Evolutionary conservation across 2,113 vertebrate genomes (phyloP).

Genomic region (Oryzias celebensis): DNA sequence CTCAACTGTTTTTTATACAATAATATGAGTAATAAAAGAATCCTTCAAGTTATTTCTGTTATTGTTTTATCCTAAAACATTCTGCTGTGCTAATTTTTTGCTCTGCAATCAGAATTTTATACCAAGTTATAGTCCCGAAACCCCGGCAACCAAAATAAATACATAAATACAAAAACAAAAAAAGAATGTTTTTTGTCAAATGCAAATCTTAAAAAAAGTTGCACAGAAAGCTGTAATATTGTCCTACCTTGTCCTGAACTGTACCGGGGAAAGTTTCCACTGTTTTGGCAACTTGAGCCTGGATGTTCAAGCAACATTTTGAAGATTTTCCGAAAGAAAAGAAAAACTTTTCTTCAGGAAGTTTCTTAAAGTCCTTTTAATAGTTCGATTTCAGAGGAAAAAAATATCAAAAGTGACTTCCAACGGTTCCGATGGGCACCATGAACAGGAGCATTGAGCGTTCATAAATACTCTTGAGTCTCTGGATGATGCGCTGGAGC

Average conservation of each 20-base stretch:
- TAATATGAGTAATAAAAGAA: not conserved
- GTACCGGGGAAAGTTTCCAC: slow-evolving; percentile 77
- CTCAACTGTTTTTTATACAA: too few relatives aligned
- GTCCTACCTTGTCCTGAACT: slow-evolving; percentile 78
- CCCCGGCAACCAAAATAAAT: not conserved
- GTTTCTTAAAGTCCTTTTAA: not conserved
- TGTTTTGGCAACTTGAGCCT: slow-evolving; percentile 79
- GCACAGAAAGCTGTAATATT: not conserved
- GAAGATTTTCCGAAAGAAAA: slow-evolving; percentile 16
- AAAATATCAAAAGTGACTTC: slow-evolving; percentile 14
- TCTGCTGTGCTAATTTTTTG: slow-evolving; percentile 15
- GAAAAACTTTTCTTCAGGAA: not conserved
- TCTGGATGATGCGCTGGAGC: slow-evolving; percentile 17
- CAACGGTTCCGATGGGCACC: slow-evolving; percentile 12
- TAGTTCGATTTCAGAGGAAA: not conserved
- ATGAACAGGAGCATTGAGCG: slow-evolving; percentile 42
- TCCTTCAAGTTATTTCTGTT: not conserved
- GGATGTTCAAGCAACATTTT: slow-evolving; percentile 82
- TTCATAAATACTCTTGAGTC: slow-evolving; percentile 58
- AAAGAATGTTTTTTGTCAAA: not conserved
- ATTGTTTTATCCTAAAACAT: too few relatives aligned
- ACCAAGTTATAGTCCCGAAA: slow-evolving; percentile 7
- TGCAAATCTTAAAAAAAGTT: not conserved
- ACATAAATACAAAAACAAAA: not conserved
- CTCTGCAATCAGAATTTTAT: slow-evolving; percentile 27